These are phyloP conservation scores for human (Homo sapiens) DNA, from an alignment of 2,113 vertebrate genomes.

Conservation along the genomic window DNA sequence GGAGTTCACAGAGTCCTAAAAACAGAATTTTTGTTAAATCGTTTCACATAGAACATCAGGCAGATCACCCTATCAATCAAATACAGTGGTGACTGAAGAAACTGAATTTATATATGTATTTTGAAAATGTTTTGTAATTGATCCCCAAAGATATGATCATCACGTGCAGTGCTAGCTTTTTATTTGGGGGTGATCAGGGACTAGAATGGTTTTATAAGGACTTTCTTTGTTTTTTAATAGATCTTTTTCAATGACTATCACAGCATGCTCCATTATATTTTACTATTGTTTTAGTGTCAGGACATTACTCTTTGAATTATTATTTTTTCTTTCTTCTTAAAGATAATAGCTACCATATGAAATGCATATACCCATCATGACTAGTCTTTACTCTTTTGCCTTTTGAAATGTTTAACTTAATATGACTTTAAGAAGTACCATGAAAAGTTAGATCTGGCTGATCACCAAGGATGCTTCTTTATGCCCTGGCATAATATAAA, in stretches of 20 bases:
- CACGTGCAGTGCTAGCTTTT: neutral
- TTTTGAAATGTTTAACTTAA: constrained; percentile 31
- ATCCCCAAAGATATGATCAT: neutral
- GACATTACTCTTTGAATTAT: neutral
- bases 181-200: neutral
- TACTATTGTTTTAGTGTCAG: neutral
- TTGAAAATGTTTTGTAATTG: neutral
- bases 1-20: neutral
- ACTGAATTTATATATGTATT: neutral
- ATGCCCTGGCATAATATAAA: neutral
- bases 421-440: neutral
- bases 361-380: neutral
- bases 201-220: neutral
- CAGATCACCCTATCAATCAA: neutral
- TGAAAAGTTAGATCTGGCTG: constrained; percentile 4
- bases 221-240: neutral
- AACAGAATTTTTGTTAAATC: neutral
- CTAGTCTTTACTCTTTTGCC: neutral
- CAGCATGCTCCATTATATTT: neutral
- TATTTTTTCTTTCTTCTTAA: constrained; percentile 22
- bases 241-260: neutral
- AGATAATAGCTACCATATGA: neutral
- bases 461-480: neutral
- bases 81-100: neutral
- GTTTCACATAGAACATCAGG: neutral